Conservation (phyloP, 2,113 vertebrate genomes). For the Notothenia rossii region DNA sequence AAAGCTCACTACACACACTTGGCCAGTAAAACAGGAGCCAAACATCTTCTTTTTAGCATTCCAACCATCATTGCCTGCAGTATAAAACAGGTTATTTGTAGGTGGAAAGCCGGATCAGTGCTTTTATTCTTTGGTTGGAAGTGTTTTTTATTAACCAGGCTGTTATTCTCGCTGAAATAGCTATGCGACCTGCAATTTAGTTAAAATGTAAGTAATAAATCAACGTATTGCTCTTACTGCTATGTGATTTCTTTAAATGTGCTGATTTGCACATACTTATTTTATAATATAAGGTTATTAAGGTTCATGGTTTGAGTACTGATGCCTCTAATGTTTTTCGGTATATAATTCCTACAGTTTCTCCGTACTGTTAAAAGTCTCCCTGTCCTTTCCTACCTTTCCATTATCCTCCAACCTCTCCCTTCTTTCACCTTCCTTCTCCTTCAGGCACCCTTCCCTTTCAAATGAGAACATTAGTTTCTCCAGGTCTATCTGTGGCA, state of each 20-base stretch:
- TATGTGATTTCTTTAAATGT: too few relatives aligned
- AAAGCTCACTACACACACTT: neutral
- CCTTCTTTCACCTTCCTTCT: conserved; percentile 13
- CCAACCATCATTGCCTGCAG: neutral
- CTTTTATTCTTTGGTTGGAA: neutral
- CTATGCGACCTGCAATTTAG: too few relatives aligned
- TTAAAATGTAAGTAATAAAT: too few relatives aligned
- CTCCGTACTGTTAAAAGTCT: conserved; percentile 5
- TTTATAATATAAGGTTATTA: too few relatives aligned
- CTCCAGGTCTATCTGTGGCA: conserved; percentile 58
- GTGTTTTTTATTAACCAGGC: neutral
- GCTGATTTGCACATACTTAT: too few relatives aligned
- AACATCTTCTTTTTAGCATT: neutral
- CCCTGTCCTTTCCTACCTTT: neutral
- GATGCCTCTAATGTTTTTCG: neutral
- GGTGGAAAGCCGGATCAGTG: neutral
- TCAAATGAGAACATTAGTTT: conserved; percentile 58
- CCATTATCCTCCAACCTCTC: neutral
- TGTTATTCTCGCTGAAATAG: too few relatives aligned
- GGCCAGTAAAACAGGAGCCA: conserved; percentile 7
- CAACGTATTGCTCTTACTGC: too few relatives aligned
- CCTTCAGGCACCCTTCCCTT: conserved; percentile 28
- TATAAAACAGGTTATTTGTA: neutral
- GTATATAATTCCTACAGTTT: neutral
- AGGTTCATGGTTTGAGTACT: neutral